Evolutionary conservation across 2,113 vertebrate genomes (phyloP), one percentile per base, ranked within the genome.

Genomic region (Strix uralensis): DNA sequence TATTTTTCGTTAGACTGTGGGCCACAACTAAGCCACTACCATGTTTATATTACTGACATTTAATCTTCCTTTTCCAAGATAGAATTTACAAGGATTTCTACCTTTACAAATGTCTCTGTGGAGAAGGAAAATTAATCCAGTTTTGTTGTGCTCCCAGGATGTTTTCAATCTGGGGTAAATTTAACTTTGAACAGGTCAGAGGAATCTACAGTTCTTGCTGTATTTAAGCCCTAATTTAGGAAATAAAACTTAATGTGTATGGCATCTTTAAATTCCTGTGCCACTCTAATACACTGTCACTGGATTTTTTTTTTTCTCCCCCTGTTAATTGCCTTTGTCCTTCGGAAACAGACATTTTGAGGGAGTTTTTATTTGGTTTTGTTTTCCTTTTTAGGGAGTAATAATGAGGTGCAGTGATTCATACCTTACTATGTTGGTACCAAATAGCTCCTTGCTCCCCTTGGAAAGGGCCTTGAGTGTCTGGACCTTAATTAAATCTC

Each of bases 301-400:
- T 81, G 34, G 23, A 21, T 44, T 58, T 12, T 40, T 49, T 79
- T 32, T 49, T 6, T 34, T 15, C 46, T 42, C 29, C 25, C 9
- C 5, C 18, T n/a, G 25, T 86, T 94, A 96, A 96, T 94, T 94
- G 94, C 59, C 88, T 97, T 96, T 96, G 95, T 96, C 75, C 80
- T 92, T 89, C 0, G 0, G 59, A 88, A 94, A 55, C 42, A 92
- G 74, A 55, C n/a, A 7, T 86, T 93, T 83, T 90, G 34, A 70
- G 52, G 55, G 62, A 79, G 40, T n/a, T 69, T 78, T 58, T 79
- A 15, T 86, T 92, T 51, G 57, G 13, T 49, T 82, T 83, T 90
- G 40, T 83, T 92, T 81, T 73, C 58, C 62, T 73, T 95, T 95
- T 92, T 49, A 81, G 32, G 47, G 44, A 59, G 27, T 80, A 79